Evolutionary conservation across 2,113 vertebrate species (phyloP).

Genomic region (Tragelaphus buxtoni): DNA sequence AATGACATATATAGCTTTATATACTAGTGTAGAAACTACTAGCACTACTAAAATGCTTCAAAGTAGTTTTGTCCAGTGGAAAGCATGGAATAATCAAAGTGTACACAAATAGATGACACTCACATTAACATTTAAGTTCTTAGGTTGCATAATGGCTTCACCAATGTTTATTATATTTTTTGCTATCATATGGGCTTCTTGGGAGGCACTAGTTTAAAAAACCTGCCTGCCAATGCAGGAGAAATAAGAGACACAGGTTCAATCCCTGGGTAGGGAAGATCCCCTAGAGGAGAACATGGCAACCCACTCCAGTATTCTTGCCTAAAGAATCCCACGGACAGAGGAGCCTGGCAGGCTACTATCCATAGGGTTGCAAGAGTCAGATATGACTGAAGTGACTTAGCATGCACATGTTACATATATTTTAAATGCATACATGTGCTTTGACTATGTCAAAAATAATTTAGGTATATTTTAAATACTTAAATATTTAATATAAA

Average conservation of each 20-base stretch:
- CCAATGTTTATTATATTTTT: not conserved
- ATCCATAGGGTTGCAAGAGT: not conserved
- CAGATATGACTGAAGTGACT: not conserved
- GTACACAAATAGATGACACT: not conserved
- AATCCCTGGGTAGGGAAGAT: not conserved
- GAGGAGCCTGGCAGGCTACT: not conserved
- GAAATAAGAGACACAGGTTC: not conserved
- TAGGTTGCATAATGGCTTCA: not conserved
- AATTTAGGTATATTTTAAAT: not conserved
- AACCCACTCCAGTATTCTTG: not conserved
- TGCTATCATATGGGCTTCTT: not conserved
- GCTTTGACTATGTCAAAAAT: not conserved
- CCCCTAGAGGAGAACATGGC: not conserved
- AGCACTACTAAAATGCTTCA: not conserved
- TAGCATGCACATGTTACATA: not conserved
- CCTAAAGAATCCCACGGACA: not conserved
- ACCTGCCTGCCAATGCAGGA: not conserved
- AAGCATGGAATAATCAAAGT: not conserved
- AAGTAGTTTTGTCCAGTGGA: not conserved
- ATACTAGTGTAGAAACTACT: not conserved
- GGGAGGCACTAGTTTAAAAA: not conserved
- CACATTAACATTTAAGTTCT: not conserved
- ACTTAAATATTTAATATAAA: not conserved
- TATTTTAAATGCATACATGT: not conserved
- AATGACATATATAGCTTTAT: not conserved